Conservation (phyloP, 2,888 invertebrate species). For the Campoplex nolae region DNA sequence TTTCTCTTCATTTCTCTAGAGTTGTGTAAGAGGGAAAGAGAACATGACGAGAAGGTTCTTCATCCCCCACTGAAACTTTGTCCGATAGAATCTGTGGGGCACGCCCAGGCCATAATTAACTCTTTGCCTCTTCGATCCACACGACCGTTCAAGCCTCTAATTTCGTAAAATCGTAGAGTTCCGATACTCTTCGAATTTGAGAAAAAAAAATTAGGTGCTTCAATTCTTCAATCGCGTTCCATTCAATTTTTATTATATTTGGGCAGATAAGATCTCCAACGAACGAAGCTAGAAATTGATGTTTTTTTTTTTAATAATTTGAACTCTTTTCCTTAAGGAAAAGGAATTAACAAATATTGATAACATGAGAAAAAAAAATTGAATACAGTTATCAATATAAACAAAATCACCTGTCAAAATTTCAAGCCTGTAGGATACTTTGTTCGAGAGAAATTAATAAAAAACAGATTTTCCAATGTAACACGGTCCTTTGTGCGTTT, state of each 20-base stretch:
- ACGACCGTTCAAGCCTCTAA: constrained; percentile 9
- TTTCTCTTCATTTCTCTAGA: constrained; percentile 21
- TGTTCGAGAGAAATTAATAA: too few relatives aligned
- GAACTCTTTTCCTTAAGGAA: too few relatives aligned
- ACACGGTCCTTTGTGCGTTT: too few relatives aligned
- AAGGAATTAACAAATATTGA: too few relatives aligned
- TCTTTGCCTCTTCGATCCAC: constrained; percentile 51
- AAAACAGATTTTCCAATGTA: too few relatives aligned
- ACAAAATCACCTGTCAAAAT: too few relatives aligned
- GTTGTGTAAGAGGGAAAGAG: constrained; percentile 27
- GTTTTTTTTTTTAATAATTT: not conserved
- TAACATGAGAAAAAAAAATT: too few relatives aligned
- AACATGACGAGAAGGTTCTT: constrained; percentile 42
- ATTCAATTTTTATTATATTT: too few relatives aligned
- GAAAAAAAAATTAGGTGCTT: constrained; percentile 29
- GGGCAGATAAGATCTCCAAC: not conserved
- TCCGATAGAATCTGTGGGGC: constrained; percentile 50
- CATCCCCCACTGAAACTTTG: constrained; percentile 54
- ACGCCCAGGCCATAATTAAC: constrained; percentile 64
- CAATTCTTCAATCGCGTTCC: constrained; percentile 5
- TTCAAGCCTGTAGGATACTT: too few relatives aligned
- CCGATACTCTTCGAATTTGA: constrained; percentile 25
- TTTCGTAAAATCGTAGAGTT: constrained; percentile 49
- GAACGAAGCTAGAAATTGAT: not conserved
- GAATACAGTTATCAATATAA: too few relatives aligned